Percentiles rank a stretch among this genome's conserved stretches.
Evolutionary conservation across 2,113 vertebrate genomes (phyloP).

Genomic region (Hiodon alosoides): DNA sequence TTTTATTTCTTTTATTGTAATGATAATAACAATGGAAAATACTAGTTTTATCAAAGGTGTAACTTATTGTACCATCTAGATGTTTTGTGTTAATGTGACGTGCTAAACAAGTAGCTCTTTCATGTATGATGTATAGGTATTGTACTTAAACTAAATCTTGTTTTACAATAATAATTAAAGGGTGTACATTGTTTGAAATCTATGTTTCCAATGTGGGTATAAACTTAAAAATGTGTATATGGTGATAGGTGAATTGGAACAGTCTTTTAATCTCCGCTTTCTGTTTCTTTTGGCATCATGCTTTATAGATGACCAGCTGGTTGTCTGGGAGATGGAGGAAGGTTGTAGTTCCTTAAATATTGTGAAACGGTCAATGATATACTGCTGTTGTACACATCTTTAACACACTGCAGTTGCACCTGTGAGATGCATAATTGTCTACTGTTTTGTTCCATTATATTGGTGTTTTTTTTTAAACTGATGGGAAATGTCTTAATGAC

Average conservation of each 20-base stretch:
- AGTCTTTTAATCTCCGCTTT: conserved; percentile 23
- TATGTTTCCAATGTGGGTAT: conserved; percentile 63
- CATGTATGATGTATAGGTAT: conserved; percentile 73
- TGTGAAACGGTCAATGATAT: conserved; percentile 23
- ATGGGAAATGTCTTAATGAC: conserved; percentile 45
- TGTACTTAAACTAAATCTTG: conserved; percentile 64
- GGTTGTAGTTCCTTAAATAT: conserved; percentile 26
- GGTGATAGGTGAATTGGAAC: conserved; percentile 71
- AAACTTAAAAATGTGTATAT: conserved; percentile 69
- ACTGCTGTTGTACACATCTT: conserved; percentile 42
- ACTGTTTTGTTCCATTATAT: conserved; percentile 32
- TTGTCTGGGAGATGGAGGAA: conserved; percentile 29
- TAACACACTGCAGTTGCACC: conserved; percentile 14
- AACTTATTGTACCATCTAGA: conserved; percentile 69
- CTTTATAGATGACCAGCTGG: not conserved
- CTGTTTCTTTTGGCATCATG: not conserved
- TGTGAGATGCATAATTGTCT: conserved; percentile 23
- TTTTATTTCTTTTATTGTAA: conserved; percentile 43
- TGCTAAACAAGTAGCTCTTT: conserved; percentile 75
- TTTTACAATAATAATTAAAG: conserved; percentile 60
- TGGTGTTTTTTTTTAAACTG: conserved; percentile 44
- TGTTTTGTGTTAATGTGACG: conserved; percentile 77
- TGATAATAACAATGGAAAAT: conserved; percentile 52
- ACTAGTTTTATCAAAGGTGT: conserved; percentile 69
- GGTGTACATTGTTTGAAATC: conserved; percentile 63